Conservation (phyloP, 2,797 vertebrate species). For the Notamacropus eugenii region DNA sequence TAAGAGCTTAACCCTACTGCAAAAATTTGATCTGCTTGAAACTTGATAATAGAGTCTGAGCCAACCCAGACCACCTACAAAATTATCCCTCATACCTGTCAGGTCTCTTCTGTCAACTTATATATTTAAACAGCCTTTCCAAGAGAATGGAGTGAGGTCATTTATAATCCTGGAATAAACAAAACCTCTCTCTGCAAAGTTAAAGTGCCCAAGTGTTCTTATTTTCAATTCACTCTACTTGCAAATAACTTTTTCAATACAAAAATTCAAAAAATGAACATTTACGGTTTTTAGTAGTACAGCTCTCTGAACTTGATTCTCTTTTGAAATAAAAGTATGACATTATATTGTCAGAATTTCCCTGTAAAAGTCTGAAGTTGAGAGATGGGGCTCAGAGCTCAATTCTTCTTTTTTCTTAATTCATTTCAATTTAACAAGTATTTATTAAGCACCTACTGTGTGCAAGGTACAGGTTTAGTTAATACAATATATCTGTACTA, state of each 20-base stretch:
- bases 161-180: background rate
- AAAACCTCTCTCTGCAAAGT: background rate
- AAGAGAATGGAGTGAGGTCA: constrained; percentile 42
- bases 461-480: background rate
- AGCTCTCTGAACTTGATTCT: constrained; percentile 11
- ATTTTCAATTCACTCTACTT: background rate
- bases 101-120: constrained; percentile 9
- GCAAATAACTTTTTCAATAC: background rate
- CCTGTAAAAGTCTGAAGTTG: constrained; percentile 23
- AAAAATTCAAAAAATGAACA: constrained; percentile 6
- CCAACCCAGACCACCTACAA: constrained; percentile 1
- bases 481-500: background rate
- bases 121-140: constrained; percentile 22
- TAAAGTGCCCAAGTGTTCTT: background rate
- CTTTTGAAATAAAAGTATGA: constrained; percentile 10
- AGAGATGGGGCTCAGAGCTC: constrained; percentile 7
- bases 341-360: constrained; percentile 37
- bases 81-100: background rate
- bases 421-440: background rate
- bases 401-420: constrained; percentile 22
- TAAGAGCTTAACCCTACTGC: constrained; percentile 22
- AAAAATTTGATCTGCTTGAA: constrained; percentile 56
- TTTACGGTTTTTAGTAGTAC: background rate
- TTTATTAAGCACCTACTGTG: background rate
- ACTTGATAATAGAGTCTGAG: constrained; percentile 44